phyloP scores from a whole-genome alignment of 2,888 invertebrate genomes.

The Odontothrips loti region DNA sequence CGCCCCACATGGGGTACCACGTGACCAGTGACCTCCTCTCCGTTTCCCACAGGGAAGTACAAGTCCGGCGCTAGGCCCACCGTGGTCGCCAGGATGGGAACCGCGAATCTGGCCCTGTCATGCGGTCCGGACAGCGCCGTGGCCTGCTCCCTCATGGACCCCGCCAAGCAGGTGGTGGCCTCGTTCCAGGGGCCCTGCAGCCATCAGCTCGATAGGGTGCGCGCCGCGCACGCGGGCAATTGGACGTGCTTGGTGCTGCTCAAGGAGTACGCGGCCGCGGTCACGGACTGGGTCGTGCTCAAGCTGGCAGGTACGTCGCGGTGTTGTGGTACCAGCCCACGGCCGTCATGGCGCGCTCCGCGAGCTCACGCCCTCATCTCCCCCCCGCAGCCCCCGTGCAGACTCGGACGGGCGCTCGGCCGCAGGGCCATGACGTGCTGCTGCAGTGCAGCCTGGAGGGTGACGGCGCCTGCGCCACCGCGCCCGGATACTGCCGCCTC shows the following conservation, averaged over 20 bases:
- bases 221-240: background rate
- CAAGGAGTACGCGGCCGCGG: background rate
- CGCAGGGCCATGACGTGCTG: background rate
- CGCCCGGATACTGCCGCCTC: background rate
- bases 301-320: background rate
- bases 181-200: background rate
- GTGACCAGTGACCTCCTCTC: background rate
- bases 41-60: background rate
- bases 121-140: background rate
- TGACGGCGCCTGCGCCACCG: background rate
- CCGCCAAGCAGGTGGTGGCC: background rate
- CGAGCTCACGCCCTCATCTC: background rate
- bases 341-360: background rate
- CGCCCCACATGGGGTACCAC: too few species aligned
- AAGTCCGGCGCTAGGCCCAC: background rate
- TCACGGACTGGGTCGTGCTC: background rate
- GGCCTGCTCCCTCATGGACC: background rate
- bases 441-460: background rate
- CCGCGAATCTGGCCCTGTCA: background rate
- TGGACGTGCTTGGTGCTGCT: background rate
- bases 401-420: background rate
- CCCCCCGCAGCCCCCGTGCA: background rate
- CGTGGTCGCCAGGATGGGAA: background rate
- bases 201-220: background rate
- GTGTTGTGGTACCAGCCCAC: background rate